Evolutionary conservation across 1,140 invertebrate genomes (phyloP), one percentile per base, ranked within the genome.

Genomic region (Drosophila tristis): DNA sequence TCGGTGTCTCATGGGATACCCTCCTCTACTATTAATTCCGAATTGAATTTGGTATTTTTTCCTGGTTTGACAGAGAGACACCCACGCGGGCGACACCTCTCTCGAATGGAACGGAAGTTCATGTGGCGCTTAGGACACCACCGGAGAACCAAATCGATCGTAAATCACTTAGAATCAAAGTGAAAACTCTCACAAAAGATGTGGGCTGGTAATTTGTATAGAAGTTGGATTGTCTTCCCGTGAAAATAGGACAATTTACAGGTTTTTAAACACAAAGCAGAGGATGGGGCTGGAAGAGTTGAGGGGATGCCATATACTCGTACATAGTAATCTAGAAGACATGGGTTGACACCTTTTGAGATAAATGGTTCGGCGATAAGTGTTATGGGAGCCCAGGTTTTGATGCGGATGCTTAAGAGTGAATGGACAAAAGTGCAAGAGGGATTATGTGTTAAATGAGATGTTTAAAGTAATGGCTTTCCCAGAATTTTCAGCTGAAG

Each of bases 101-200:
- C 60, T 65, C 23, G 50, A 16, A 42, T 26, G 47, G 54, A 85
- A 74, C 81, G 81, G 81, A 86, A 86, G 82, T 87, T 86, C 81
- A 70, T 87, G 82, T 86, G 81, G 81, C 81, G 81, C 81, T 86
- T 71, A 87, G 74, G 63, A 81, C 58, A 66, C 73, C 58, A 70
- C 8, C 39, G 55, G 29, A 73, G 50, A 73, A 73, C 58, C 54
- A 64, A 78, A 68, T 71, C 43, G 56, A 61, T 73, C 48, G 80
- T 81, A 81, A 81, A 82, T 81, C 79, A 71, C 53, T 50, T 44
- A 26, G 64, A 70, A 71, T 58, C 53, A 65, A 71, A 66, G 45
- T 70, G 67, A 44, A 71, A 71, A 71, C 55, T 42, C 44, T 54
- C 0, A 20, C 7, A 53, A 53, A 29, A 58, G 15, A 70, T 58